Base-by-base conservation (phyloP, 2,797 vertebrate species). In the Etheostoma nigrum region DNA sequence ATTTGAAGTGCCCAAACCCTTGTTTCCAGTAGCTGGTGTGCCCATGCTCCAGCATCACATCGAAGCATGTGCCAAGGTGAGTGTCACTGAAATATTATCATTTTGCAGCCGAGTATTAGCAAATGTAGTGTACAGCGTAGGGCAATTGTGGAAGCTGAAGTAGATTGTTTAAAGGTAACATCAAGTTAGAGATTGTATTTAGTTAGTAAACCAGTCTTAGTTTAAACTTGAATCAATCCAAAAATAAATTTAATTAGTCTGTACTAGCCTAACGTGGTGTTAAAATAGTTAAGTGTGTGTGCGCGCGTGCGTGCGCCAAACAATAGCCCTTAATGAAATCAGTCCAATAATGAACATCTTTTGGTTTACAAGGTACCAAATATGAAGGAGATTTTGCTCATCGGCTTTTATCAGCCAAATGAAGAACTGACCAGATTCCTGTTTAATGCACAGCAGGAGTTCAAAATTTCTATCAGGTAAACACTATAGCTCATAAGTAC, bases 1-100 rank as follows among this genome's bases (percentile, higher is more conserved):
- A 4, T 99, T 99, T 78, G 98, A 99, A 89, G 98, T 99, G 52
- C 98, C 98, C 58, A 99, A 99, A 89, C 98, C 98, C 1, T 92
- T 99, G 62, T 99, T 99, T 85, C 98, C 98, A 12, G 97, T 99
- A 48, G 98, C 98, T 2, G 98, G 98, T 2, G 97, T 99, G 13
- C 96, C 98, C 23, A 99, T 99, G 97, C 95, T 99, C 62, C 98
- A 99, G 92, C 98, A 99, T 83, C 98, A 99, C 92, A 97, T 99
- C 44, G 97, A 98, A 88, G 97, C 98, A 48, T 99, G 97, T 83
- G 94, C 95, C 44, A 98, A 98, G 96, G 98, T 98, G 89, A 88
- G 61, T 48, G 8, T 60, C n/a, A 25, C 0, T 54, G 25, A 44
- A 60, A 14, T 44, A 4, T 36, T 5, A 44, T 67, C 14, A 33